phyloP scores from a whole-genome alignment of 2,888 invertebrate species.

The Lasioglossum morio region DNA sequence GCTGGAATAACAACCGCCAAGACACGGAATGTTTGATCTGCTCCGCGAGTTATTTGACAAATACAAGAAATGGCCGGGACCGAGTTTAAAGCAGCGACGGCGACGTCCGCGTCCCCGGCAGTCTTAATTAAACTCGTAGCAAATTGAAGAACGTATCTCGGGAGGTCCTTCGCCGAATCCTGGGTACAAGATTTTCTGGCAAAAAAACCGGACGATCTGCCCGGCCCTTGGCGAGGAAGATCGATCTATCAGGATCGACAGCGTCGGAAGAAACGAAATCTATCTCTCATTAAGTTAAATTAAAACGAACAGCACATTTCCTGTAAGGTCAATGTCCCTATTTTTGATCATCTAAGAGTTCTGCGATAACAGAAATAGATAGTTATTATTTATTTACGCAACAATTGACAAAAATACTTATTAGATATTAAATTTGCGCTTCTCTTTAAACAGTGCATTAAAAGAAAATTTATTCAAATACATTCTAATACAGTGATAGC shows the following conservation, averaged over 20 bases:
- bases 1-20: slow-evolving; percentile 52
- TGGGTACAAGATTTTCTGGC: neutral
- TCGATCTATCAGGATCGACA: slow-evolving; percentile 12
- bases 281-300: too few relatives aligned
- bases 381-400: too few relatives aligned
- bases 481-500: too few relatives aligned
- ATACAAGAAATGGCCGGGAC: slow-evolving; percentile 45
- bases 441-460: too few relatives aligned
- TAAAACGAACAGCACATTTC: too few relatives aligned
- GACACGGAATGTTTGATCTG: slow-evolving; percentile 56
- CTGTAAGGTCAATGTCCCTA: too few relatives aligned
- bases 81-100: slow-evolving; percentile 28
- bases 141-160: slow-evolving; percentile 18
- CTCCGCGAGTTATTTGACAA: slow-evolving; percentile 53
- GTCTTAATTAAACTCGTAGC: slow-evolving; percentile 37
- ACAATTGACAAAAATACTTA: too few relatives aligned
- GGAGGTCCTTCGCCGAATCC: neutral
- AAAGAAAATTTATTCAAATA: too few relatives aligned
- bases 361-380: too few relatives aligned
- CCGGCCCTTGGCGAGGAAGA: neutral
- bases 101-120: neutral
- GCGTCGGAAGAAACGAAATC: neutral
- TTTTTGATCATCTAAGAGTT: too few relatives aligned
- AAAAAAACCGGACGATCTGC: neutral
- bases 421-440: too few relatives aligned